Base-by-base conservation (phyloP, 2,888 invertebrate genomes). In the Hemaris fuciformis region DNA sequence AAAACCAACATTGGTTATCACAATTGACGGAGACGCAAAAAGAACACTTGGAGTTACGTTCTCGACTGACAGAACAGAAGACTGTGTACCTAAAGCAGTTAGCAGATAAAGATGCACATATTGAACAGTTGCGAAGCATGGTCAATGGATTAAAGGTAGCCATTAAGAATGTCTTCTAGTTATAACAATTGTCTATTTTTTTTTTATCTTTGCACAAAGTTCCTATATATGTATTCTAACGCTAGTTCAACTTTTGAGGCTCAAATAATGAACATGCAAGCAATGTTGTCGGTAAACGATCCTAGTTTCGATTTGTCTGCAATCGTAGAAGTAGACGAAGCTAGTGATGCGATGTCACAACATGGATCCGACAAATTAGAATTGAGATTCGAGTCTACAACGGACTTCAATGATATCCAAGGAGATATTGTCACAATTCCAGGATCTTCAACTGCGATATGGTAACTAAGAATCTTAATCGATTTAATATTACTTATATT, bases 1-100 rank as follows among this genome's bases (percentile, higher is more conserved):
- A 95, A 75, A 93, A 94, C 45, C 93, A 94, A 61, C 95, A 95
- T 71, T 94, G 95, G 94, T 73, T 94, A 25, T 77, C 88, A 3
- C 94, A 95, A 72, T 83, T 94, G 0, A 93, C 84, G 61, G 90
- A 89, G 42, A 91, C 89, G 45, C 94, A 94, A 66, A 84, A 87
- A 1, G 93, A 94, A 64, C 93, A 94, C 31, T 80, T 89, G 62
- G 93, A 93, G 31, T 71, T 94, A 38, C 90, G 93, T 5, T 79
- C 89, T 15, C 88, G 91, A 61, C 75, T 94, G 2, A 88, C 91
- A 0, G 92, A 93, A 62, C 90, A 91, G 64, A 91, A 88, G 66
- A 79, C 90, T 0, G 41, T 80, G 1, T 79, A 86, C 46, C 62
- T 88, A 1, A 90, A 91, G 65, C 89, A 89, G 58, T 64, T 93